Base-by-base conservation (phyloP, 2,797 vertebrate species). In the Glyptemys insculpta region DNA sequence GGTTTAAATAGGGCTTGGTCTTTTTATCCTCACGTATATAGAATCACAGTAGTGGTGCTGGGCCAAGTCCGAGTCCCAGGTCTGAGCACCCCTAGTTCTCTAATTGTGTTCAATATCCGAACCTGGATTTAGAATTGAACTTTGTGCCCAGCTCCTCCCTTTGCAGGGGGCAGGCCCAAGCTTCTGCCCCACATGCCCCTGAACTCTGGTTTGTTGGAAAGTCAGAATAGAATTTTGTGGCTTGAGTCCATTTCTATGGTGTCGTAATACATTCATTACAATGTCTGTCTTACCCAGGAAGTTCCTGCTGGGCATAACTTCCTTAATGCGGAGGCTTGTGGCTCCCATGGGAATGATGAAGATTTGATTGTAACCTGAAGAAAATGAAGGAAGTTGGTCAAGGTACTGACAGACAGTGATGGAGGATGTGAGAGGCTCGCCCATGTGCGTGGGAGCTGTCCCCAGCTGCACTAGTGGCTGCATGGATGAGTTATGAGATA, bases 281-380 rank as follows among this genome's bases (percentile, higher is more conserved):
- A 80, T 12, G 12, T 8, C 34, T 78, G 2, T 62, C 98, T 98
- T 97, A 99, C 99, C 99, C 37, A 99, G 94, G 87, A 99, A 99
- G 96, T 99, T 99, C 79, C 99, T 99, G 91, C 99, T 99, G 54
- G 99, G 98, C 1, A 97, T 97, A 0, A 97, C 98, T 94, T 99
- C 99, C 96, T 98, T 98, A 85, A 99, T 98, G 86, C 82, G 98
- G 95, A 99, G 99, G 95, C 98, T 99, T n/a, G 99, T 99, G 68
- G 99, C 99, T 88, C 99, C 99, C 68, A 97, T 90, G 0, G 99
- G 99, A 90, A 99, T 98, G 92, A 99, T 98, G 94, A 99, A 98
- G 96, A 99, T 99, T 97, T 99, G 99, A 98, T 99, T 99, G 98
- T 99, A 99, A 95, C 99, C 99, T 99, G 92, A 23, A 80, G 49